These are phyloP conservation scores for Xiphophorus maculatus DNA, from an alignment of 2,113 vertebrate species.

Conservation along the genomic window DNA sequence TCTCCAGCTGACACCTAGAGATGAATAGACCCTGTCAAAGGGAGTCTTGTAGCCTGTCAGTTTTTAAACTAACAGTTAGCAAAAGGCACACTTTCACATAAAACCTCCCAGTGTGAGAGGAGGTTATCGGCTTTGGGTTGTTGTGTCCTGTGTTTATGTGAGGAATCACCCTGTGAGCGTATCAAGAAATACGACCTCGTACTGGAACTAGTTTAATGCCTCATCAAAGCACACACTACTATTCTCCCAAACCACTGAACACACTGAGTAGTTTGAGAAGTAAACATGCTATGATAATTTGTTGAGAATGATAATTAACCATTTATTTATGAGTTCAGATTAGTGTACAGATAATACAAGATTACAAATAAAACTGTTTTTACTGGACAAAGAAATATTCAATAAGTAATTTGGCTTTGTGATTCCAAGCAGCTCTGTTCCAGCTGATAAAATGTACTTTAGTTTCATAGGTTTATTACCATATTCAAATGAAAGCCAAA, in stretches of 20 bases:
- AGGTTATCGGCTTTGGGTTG: conserved; percentile 47
- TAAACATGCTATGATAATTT: neutral
- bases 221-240: neutral
- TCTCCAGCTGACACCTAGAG: conserved; percentile 66
- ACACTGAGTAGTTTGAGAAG: conserved; percentile 4
- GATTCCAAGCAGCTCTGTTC: neutral
- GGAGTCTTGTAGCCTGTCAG: conserved; percentile 80
- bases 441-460: neutral
- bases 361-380: neutral
- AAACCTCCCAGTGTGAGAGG: conserved; percentile 54
- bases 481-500: too few species aligned
- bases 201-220: neutral
- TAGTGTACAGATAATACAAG: neutral
- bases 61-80: conserved; percentile 77
- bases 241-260: conserved; percentile 11
- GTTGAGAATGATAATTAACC: neutral
- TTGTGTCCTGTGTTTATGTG: conserved; percentile 27
- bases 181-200: conserved; percentile 30
- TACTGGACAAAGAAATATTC: neutral
- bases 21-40: conserved; percentile 78
- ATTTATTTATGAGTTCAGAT: neutral
- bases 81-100: conserved; percentile 69
- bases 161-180: conserved; percentile 19
- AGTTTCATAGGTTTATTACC: too few species aligned
- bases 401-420: neutral